Conservation (phyloP, 1,140 invertebrate genomes). For the Catajapyx aquilonaris region DNA sequence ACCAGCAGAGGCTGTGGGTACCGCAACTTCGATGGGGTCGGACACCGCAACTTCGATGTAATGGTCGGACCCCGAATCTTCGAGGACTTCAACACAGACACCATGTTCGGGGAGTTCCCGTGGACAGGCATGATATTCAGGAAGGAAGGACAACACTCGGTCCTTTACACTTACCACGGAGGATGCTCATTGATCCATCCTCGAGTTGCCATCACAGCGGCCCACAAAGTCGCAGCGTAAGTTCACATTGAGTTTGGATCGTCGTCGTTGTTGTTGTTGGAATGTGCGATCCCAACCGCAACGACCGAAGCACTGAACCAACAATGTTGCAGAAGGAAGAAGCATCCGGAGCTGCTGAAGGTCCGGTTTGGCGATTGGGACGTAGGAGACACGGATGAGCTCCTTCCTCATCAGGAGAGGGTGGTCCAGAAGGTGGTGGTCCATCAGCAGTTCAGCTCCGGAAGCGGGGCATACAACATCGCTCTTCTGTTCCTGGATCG, state of each 20-base stretch:
- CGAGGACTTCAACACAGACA: conserved; percentile 35
- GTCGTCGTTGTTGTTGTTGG: conserved; percentile 18
- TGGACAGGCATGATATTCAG: conserved; percentile 43
- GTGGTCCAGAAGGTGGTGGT: conserved; percentile 29
- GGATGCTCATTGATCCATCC: conserved; percentile 53
- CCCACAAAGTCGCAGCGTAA: conserved; percentile 33
- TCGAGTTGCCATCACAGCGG: conserved; percentile 42
- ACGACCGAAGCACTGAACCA: conserved; percentile 6
- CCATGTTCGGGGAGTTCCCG: conserved; percentile 25
- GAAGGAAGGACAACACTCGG: conserved; percentile 13
- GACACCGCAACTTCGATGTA: too few relatives aligned
- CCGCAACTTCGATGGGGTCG: conserved; percentile 42
- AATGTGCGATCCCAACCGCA: conserved; percentile 7
- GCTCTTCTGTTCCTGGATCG: conserved; percentile 36
- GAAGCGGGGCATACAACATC: conserved; percentile 40
- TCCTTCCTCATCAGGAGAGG: conserved; percentile 46
- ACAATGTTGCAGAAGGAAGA: conserved; percentile 9
- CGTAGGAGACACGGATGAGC: conserved; percentile 48
- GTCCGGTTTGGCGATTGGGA: conserved; percentile 30
- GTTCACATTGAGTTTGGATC: conserved; percentile 13
- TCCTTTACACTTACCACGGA: conserved; percentile 44
- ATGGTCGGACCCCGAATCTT: conserved; percentile 43
- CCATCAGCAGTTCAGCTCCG: conserved; percentile 25
- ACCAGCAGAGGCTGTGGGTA: conserved; percentile 35
- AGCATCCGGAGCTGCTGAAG: conserved; percentile 7